Percentiles rank a stretch among this genome's conserved stretches.
These are phyloP conservation scores for Percina caprodes DNA, from an alignment of 2,113 vertebrate species.

Conservation along the genomic window DNA sequence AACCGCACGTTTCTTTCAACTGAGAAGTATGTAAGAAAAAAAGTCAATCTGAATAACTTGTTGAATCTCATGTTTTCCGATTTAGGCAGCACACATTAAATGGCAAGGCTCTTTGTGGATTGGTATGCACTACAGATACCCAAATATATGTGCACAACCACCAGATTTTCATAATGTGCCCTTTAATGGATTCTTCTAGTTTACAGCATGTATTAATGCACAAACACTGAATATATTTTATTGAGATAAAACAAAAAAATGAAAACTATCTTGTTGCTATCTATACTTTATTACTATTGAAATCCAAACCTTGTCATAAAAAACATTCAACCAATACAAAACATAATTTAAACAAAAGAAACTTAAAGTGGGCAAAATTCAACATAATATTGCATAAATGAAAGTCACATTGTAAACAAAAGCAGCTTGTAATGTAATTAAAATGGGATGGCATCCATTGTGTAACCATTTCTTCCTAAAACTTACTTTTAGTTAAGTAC, in stretches of 20 bases:
- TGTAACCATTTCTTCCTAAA: background rate
- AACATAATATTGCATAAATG: conserved; percentile 45
- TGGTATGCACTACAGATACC: no score
- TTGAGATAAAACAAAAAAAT: conserved; percentile 56
- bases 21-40: no score
- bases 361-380: conserved; percentile 65
- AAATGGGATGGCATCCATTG: background rate
- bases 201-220: background rate
- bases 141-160: no score
- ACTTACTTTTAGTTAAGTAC: background rate
- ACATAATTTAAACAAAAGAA: conserved; percentile 22
- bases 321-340: conserved; percentile 25
- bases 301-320: background rate
- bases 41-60: no score
- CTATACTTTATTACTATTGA: conserved; percentile 21
- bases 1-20: no score
- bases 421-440: conserved; percentile 17
- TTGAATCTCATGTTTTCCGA: no score
- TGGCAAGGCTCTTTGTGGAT: no score
- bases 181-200: no score
- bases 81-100: no score
- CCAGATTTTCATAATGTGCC: no score
- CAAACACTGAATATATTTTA: conserved; percentile 43
- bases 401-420: conserved; percentile 42
- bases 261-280: conserved; percentile 28